Base-by-base conservation (phyloP, 2,797 vertebrate species). In the Aselliscus stoliczkanus region DNA sequence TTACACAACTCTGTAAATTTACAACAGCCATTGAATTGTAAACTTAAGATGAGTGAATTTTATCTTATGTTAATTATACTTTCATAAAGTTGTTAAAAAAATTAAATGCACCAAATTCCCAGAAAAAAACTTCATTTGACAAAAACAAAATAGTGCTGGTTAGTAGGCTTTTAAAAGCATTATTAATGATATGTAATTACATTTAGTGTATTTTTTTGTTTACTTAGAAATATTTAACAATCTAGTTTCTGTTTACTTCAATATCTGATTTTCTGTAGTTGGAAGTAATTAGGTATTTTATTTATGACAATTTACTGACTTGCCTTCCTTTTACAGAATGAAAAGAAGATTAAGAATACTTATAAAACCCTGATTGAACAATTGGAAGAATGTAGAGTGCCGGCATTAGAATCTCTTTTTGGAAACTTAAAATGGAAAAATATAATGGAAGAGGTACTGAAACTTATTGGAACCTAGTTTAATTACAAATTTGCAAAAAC, bases 361-460 rank as follows among this genome's bases (percentile, higher is more conserved):
- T 98, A 96, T 29, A 17, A 82, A 95, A 23, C 12, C 0, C 70
- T 98, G 86, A 73, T 97, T 47, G 29, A 73, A 47, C 3, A 92
- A 3, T 64, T 97, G 87, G 13, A 94, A 87, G 2, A 65, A 25
- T 11, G 2, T 4, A 95, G 52, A 88, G n/a, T 25, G 70, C 69
- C 2, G 18, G 9, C 17, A 60, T 77, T 96, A 47, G 23, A 50
- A 92, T 6, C 6, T 80, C n/a, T 97, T 64, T 96, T 96, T 82
- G 90, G 84, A 90, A 81, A 95, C 58, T 92, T 94, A 76, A 86
- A 34, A 67, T 79, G 88, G 65, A 15, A 82, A 29, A 11, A 76
- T 58, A 89, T 97, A 42, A 86, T 88, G 90, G 62, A 82, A 88
- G 83, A 98, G 95, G 94, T 97, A 97, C 47, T 23, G 31, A 79